Percentiles rank a stretch among this genome's conserved stretches.
Evolutionary conservation across 2,888 invertebrate species (phyloP).

Genomic region (Lottia gigantea): DNA sequence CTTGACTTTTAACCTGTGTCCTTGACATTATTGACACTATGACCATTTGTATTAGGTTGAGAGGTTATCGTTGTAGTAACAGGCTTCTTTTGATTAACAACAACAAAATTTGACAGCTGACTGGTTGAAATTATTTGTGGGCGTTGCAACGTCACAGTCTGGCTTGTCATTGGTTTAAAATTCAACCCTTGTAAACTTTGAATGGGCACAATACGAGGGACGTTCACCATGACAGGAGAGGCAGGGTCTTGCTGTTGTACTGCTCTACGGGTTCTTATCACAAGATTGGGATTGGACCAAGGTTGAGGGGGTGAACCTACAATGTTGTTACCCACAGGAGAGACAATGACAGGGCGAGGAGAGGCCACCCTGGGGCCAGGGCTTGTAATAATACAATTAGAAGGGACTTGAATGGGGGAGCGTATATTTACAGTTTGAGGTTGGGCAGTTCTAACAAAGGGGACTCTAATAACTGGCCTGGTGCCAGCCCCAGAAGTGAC

Average conservation of each 20-base stretch:
- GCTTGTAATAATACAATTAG: conserved; percentile 16
- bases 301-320: conserved; percentile 46
- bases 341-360: conserved; percentile 13
- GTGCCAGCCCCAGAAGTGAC: conserved; percentile 17
- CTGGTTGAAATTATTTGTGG: conserved; percentile 32
- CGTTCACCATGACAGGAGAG: conserved; percentile 20
- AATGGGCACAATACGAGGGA: conserved; percentile 14
- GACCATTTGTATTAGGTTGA: neutral
- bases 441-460: conserved; percentile 6
- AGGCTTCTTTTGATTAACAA: conserved; percentile 4
- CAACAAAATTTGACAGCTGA: conserved; percentile 4
- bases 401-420: conserved; percentile 9
- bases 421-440: neutral
- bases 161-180: conserved; percentile 10
- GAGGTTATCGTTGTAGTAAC: neutral
- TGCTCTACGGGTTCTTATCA: conserved; percentile 65
- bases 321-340: conserved; percentile 12
- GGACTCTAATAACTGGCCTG: conserved; percentile 17
- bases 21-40: conserved; percentile 6
- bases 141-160: conserved; percentile 22
- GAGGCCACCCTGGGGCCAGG: conserved; percentile 15
- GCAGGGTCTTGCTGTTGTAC: conserved; percentile 30
- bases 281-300: conserved; percentile 68
- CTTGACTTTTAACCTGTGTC: neutral
- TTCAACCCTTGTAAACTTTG: conserved; percentile 1